Evolutionary conservation across 2,797 vertebrate species (phyloP).

Genomic region (Echiichthys vipera): DNA sequence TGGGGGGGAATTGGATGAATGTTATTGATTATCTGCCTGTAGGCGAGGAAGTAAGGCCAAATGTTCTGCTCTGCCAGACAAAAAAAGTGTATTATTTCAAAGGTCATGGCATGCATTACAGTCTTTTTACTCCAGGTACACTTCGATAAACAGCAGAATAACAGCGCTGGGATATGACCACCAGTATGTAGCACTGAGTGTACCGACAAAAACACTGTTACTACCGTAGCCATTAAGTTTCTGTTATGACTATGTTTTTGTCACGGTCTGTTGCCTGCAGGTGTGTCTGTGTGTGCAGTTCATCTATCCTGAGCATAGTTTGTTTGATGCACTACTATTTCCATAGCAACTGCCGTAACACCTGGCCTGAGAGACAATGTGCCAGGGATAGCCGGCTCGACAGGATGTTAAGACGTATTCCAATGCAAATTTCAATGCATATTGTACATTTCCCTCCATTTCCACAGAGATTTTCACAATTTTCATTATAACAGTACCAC

Average conservation of each 20-base stretch:
- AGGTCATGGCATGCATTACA: conserved; percentile 84
- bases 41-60: conserved; percentile 76
- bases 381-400: conserved; percentile 53
- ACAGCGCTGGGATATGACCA: conserved; percentile 16
- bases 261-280: conserved; percentile 65
- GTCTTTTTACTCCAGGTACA: conserved; percentile 55
- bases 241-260: conserved; percentile 67
- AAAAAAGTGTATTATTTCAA: conserved; percentile 87
- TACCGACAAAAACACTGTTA: conserved; percentile 41
- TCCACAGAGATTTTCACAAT: conserved; percentile 50
- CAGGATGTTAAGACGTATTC: conserved; percentile 41
- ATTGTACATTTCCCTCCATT: conserved; percentile 42
- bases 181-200: conserved; percentile 8
- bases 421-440: conserved; percentile 39
- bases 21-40: conserved; percentile 85
- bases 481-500: conserved; percentile 75
- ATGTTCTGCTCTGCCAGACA: conserved; percentile 82
- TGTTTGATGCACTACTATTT: conserved; percentile 51
- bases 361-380: conserved; percentile 45
- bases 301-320: conserved; percentile 42
- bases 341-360: conserved; percentile 73
- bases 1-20: conserved; percentile 71
- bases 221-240: conserved; percentile 60
- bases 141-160: conserved; percentile 74
- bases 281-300: conserved; percentile 62